A percentile compares a stretch with the other conserved stretches of the same genome.
These are phyloP conservation scores for Celastrina argiolus DNA, from an alignment of 2,888 invertebrate species.

Conservation along the genomic window DNA sequence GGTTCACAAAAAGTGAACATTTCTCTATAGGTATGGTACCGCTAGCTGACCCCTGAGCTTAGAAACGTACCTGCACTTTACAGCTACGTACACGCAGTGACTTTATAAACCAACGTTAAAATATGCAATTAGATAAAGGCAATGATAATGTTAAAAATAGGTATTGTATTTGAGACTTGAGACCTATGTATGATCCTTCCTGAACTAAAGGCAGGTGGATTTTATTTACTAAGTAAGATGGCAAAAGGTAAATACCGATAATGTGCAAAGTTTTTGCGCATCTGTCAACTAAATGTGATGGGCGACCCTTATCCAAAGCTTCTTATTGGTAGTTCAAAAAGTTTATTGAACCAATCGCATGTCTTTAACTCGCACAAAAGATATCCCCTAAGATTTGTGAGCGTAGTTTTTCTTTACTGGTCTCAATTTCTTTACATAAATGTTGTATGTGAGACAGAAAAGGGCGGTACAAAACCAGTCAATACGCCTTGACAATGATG, in stretches of 20 bases:
- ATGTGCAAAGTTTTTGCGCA: conserved; percentile 54
- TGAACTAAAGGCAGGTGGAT: conserved; percentile 47
- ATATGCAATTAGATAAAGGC: not conserved
- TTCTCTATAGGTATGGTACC: not conserved
- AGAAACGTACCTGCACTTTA: not conserved
- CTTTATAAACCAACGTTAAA: not conserved
- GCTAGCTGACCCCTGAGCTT: not conserved
- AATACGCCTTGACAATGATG: not conserved
- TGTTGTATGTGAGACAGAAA: not conserved
- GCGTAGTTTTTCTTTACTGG: conserved; percentile 28
- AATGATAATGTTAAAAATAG: not conserved
- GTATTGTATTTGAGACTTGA: not conserved
- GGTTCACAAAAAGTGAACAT: not conserved
- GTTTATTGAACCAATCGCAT: conserved; percentile 50
- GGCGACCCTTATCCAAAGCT: conserved; percentile 49
- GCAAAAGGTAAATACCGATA: conserved; percentile 46
- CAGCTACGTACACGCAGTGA: not conserved
- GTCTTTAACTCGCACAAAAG: conserved; percentile 43
- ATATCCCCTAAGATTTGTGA: conserved; percentile 45
- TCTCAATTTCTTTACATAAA: conserved; percentile 30
- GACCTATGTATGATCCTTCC: not conserved
- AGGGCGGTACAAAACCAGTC: not conserved
- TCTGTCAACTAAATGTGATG: conserved; percentile 49
- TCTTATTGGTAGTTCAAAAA: conserved; percentile 50
- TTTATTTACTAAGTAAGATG: conserved; percentile 42